Percentiles rank a stretch among this genome's conserved stretches.
Conservation (phyloP, 2,888 invertebrate genomes). For the Asteroscopus sphinx region DNA sequence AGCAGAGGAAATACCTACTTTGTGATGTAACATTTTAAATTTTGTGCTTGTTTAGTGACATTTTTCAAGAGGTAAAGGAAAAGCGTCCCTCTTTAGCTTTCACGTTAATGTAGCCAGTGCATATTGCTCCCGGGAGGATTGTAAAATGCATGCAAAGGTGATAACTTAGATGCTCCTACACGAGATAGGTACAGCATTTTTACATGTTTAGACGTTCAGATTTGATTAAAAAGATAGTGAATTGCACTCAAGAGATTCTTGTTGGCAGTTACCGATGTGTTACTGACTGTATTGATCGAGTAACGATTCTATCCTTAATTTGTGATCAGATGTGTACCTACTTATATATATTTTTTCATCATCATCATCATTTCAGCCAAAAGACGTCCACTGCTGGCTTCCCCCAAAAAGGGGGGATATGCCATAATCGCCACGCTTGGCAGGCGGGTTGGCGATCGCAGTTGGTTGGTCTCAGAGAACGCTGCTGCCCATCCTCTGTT, state of each 20-base stretch:
- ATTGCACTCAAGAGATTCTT: slow-evolving; percentile 23
- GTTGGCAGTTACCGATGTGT: background rate
- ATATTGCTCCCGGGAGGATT: slow-evolving; percentile 50
- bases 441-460: no score
- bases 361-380: no score
- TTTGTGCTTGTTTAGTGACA: slow-evolving; percentile 53
- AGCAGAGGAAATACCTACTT: slow-evolving; percentile 41
- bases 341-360: no score
- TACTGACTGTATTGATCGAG: no score
- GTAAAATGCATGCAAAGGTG: slow-evolving; percentile 52
- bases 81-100: slow-evolving; percentile 44
- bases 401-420: no score
- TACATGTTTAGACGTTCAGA: slow-evolving; percentile 30
- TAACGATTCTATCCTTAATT: no score
- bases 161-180: slow-evolving; percentile 33
- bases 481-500: no score
- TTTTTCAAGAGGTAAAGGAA: slow-evolving; percentile 56
- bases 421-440: no score
- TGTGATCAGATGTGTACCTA: no score
- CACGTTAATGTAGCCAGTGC: slow-evolving; percentile 52
- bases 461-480: no score
- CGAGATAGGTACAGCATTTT: slow-evolving; percentile 28
- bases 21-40: slow-evolving; percentile 46
- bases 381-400: no score
- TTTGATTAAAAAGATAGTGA: slow-evolving; percentile 46